These are phyloP conservation scores for Drymodes brunneopygia DNA, from an alignment of 2,113 vertebrate species.

Conservation along the genomic window DNA sequence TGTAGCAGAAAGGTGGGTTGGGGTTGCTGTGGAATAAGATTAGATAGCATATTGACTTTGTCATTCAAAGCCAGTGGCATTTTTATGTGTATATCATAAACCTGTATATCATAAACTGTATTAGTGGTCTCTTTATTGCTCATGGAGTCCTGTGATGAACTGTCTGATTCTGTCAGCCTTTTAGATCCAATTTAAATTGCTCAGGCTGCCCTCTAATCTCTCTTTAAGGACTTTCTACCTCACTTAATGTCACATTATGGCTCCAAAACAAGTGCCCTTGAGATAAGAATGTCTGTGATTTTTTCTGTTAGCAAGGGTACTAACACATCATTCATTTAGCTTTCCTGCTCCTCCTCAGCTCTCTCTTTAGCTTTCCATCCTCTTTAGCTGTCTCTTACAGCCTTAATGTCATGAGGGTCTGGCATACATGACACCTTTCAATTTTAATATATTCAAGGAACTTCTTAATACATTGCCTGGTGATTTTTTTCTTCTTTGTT, in stretches of 20 bases:
- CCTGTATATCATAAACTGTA: not conserved
- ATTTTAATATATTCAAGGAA: not conserved
- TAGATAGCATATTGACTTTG: not conserved
- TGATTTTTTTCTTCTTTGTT: not conserved
- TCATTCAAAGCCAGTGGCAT: not conserved
- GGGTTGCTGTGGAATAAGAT: not conserved
- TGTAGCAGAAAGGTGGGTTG: not conserved
- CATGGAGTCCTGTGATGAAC: not conserved
- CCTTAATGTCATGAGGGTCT: not conserved
- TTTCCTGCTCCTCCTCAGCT: not conserved
- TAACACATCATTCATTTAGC: not conserved
- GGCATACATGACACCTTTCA: not conserved
- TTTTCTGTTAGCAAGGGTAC: not conserved
- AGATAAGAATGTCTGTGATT: not conserved
- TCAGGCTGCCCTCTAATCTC: not conserved
- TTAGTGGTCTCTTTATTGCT: not conserved
- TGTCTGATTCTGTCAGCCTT: not conserved
- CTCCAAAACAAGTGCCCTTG: not conserved
- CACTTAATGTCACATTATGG: not conserved
- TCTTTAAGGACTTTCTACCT: slow-evolving; percentile 4
- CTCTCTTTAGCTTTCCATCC: not conserved
- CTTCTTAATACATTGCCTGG: not conserved
- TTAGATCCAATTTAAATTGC: slow-evolving; percentile 1
- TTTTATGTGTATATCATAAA: not conserved
- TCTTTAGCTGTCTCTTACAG: not conserved